Conservation (phyloP, 2,888 invertebrate species). For the Spodoptera picta region DNA sequence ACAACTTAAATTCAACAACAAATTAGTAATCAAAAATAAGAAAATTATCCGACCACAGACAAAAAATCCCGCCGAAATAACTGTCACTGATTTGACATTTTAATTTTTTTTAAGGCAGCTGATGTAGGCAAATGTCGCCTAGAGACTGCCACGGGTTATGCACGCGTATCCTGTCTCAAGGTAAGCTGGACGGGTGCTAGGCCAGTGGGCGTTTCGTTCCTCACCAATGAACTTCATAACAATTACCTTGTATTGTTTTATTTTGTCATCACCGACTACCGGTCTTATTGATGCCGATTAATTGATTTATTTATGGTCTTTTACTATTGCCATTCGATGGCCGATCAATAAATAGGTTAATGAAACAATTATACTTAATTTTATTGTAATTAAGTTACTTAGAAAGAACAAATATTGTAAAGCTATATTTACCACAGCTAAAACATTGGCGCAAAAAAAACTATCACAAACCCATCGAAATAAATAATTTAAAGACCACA, state of each 20-base stretch:
- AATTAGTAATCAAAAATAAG: background rate
- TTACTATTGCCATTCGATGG: conserved; percentile 33
- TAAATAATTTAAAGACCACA: background rate
- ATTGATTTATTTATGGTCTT: conserved; percentile 50
- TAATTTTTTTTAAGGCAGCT: conserved; percentile 52
- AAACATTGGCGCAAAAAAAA: background rate
- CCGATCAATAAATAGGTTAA: background rate
- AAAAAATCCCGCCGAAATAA: conserved; percentile 25
- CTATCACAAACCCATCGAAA: background rate
- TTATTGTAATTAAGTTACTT: too few species aligned
- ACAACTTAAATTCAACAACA: conserved; percentile 3
- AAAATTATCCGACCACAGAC: background rate
- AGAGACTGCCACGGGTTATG: conserved; percentile 65
- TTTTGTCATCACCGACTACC: conserved; percentile 61
- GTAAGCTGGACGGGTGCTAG: conserved; percentile 69
- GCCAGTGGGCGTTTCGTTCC: conserved; percentile 74
- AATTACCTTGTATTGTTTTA: conserved; percentile 70
- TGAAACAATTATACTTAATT: background rate
- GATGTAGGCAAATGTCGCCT: conserved; percentile 56
- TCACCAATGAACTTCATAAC: conserved; percentile 70
- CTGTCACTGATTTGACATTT: conserved; percentile 18
- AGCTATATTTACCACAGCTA: too few species aligned
- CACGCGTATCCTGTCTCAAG: conserved; percentile 72
- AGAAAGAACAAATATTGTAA: too few species aligned
- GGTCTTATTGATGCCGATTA: conserved; percentile 42